Percentiles rank a stretch among this genome's conserved stretches.
Evolutionary conservation across 2,888 invertebrate species (phyloP).

Genomic region (Nomada lathburiana): DNA sequence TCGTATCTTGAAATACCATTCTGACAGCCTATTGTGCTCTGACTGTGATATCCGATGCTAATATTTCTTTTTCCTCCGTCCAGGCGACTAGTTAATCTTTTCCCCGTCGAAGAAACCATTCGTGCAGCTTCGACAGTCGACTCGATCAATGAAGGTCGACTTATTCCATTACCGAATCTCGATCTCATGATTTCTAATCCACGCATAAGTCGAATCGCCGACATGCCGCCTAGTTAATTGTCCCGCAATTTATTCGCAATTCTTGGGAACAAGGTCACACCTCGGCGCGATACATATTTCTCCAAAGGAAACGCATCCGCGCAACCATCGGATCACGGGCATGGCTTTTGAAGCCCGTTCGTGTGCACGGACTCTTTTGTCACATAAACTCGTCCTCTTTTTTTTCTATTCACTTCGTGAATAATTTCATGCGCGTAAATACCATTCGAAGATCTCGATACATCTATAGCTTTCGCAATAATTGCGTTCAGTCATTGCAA

Average conservation of each 20-base stretch:
- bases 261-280: not conserved
- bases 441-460: conserved; percentile 2
- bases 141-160: not conserved
- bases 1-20: conserved; percentile 3
- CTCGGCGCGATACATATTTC: conserved; percentile 11
- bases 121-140: not conserved
- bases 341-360: conserved; percentile 5
- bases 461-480: not conserved
- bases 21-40: not conserved
- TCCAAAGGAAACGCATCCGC: not conserved
- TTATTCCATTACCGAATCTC: not conserved
- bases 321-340: not conserved
- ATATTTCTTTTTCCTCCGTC: not conserved
- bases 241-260: not conserved
- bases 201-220: not conserved
- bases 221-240: not conserved
- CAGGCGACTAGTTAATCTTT: not conserved
- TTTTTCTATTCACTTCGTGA: conserved; percentile 15
- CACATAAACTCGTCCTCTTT: conserved; percentile 20
- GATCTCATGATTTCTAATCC: not conserved
- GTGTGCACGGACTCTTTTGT: conserved; percentile 25
- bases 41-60: not conserved
- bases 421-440: conserved; percentile 20
- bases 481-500: not conserved
- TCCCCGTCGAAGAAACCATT: not conserved